Base-by-base conservation (phyloP, 2,113 vertebrate genomes). In the Reinhardtius hippoglossoides region DNA sequence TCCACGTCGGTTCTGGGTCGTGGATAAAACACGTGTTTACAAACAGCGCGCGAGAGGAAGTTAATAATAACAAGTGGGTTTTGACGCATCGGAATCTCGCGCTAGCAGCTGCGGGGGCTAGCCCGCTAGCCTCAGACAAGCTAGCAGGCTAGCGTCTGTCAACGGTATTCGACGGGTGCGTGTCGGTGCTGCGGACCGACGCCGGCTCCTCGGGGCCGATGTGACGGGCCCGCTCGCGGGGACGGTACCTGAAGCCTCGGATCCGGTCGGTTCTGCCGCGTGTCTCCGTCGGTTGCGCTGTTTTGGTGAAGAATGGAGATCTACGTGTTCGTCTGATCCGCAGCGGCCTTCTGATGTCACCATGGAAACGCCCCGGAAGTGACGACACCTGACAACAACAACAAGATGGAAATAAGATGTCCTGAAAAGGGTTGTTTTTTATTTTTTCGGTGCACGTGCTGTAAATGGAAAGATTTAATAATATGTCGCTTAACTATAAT, bases 301-400 rank as follows among this genome's bases (percentile, higher is more conserved):
- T 23, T 55, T 7, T n/a, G 31, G 18, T 27, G 31, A 20, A 20
- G 27, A 76, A 66, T 48, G 64, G 74, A 78, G 71, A 73, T 42
- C 57, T 79, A 88, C 86, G 84, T 88, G 90, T 88, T 84, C 76
- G 64, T 87, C 52, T 80, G 76, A 59, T 8, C 18, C 14, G 8
- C 18, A n/a, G 50, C 50, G 71, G 64, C 50, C 71, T 77, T 52
- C 67, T 88, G 86, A 89, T 46, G 88, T 90, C 85, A 87, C 68
- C 54, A 72, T 64, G 82, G 87, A 78, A 76, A 87, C 88, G 81
- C 88, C 88, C 81, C 82, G 74, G 63, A 74, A 9, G 27, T 59
- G 55, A 59, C 40, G 54, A 70, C 54, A 3, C 3, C 40, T 24
- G n/a, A 55, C 9, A 55, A 52, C 20, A 50, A 50, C 3, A 18